phyloP scores from a whole-genome alignment of 2,113 vertebrate species.

The Corydoras maculifer region DNA sequence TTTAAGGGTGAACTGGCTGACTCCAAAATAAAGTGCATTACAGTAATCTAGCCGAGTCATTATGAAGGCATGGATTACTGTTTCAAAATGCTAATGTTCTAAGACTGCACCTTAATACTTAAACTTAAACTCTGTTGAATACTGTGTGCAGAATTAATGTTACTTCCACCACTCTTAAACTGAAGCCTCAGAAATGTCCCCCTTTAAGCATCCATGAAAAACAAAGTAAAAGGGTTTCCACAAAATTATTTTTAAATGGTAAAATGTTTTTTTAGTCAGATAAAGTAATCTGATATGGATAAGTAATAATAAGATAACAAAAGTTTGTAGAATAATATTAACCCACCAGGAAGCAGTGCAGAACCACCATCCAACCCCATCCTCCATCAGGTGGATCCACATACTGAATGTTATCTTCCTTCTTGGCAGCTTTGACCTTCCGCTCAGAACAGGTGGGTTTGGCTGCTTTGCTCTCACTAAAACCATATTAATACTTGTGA shows the following conservation, averaged over 20 bases:
- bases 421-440: conserved; percentile 40
- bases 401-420: conserved; percentile 49
- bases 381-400: conserved; percentile 67
- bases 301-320: neutral
- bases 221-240: neutral
- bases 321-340: neutral
- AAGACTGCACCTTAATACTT: too few species aligned
- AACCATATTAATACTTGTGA: neutral
- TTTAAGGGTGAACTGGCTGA: too few species aligned
- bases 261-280: neutral
- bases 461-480: conserved; percentile 51
- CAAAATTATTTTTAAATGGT: neutral
- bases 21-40: too few species aligned
- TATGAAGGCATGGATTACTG: too few species aligned
- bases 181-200: too few species aligned
- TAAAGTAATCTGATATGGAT: neutral
- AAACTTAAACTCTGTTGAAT: too few species aligned
- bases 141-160: too few species aligned
- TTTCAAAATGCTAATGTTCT: too few species aligned
- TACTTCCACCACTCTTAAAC: too few species aligned
- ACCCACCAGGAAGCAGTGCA: conserved; percentile 88
- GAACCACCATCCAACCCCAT: conserved; percentile 86
- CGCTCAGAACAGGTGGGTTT: conserved; percentile 57
- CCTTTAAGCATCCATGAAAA: neutral
- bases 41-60: too few species aligned